Evolutionary conservation across 2,888 invertebrate species (phyloP).

Genomic region (Rhingia campestris): DNA sequence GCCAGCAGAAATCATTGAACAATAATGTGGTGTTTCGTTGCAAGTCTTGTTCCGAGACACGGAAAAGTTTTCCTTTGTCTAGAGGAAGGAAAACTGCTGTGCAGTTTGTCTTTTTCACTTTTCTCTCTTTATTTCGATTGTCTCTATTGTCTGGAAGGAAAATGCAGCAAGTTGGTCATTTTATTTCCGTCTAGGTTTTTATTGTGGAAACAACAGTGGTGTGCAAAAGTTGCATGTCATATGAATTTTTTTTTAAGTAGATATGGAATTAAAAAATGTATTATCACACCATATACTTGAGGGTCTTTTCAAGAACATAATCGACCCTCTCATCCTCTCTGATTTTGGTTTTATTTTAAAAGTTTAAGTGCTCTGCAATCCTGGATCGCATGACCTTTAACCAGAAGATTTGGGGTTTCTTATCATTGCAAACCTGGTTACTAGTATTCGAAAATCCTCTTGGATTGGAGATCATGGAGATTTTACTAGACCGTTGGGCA

Average conservation of each 20-base stretch:
- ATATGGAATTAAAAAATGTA: no score
- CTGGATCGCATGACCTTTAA: no score
- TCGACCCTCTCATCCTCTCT: no score
- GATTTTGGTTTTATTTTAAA: no score
- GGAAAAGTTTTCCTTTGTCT: slow-evolving; percentile 56
- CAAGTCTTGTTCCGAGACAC: slow-evolving; percentile 16
- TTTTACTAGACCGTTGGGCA: no score
- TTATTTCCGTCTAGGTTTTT: slow-evolving; percentile 35
- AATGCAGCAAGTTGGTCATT: slow-evolving; percentile 51
- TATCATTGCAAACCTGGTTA: no score
- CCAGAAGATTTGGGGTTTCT: no score
- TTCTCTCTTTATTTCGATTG: slow-evolving; percentile 12
- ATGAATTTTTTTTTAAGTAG: neutral
- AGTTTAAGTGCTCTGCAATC: no score
- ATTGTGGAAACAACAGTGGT: slow-evolving; percentile 29
- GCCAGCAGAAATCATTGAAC: slow-evolving; percentile 46
- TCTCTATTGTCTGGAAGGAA: slow-evolving; percentile 21
- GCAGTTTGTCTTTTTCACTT: slow-evolving; percentile 59
- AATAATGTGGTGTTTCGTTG: slow-evolving; percentile 24
- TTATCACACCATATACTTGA: no score
- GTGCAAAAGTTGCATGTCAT: neutral
- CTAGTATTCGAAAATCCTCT: no score
- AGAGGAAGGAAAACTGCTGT: slow-evolving; percentile 20
- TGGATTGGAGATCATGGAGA: no score
- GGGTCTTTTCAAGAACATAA: no score